These are phyloP conservation scores for Pollicipes pollicipes DNA, from an alignment of 1,140 invertebrate species.

Conservation along the genomic window DNA sequence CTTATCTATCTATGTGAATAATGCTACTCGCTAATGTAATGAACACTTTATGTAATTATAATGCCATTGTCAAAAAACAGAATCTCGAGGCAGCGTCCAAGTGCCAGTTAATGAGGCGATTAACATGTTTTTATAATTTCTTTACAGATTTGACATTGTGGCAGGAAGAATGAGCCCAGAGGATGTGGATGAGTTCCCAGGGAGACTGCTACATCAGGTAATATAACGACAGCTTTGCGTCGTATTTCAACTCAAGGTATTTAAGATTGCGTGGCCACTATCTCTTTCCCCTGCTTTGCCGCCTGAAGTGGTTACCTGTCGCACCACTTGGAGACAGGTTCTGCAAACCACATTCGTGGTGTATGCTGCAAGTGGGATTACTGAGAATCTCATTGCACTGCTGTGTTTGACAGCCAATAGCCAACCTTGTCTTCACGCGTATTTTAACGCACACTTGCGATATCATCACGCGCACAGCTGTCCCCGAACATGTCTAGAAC, in stretches of 20 bases:
- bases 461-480: too few relatives aligned
- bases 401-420: too few relatives aligned
- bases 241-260: too few relatives aligned
- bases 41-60: too few relatives aligned
- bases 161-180: not conserved
- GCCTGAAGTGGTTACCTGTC: not conserved
- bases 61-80: too few relatives aligned
- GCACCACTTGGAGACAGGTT: not conserved
- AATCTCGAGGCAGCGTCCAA: too few relatives aligned
- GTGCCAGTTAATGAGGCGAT: too few relatives aligned
- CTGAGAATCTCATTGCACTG: not conserved
- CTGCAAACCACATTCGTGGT: not conserved
- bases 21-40: too few relatives aligned
- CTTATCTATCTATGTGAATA: too few relatives aligned
- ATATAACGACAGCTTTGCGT: not conserved
- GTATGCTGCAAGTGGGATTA: not conserved
- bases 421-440: too few relatives aligned
- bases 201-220: not conserved
- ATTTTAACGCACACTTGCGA: too few relatives aligned
- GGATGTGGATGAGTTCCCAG: not conserved
- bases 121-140: not conserved
- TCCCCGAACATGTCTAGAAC: too few relatives aligned
- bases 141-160: not conserved
- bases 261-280: not conserved
- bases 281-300: not conserved